Conservation (phyloP, 2,113 vertebrate genomes). For the Gracilinanus agilis region DNA sequence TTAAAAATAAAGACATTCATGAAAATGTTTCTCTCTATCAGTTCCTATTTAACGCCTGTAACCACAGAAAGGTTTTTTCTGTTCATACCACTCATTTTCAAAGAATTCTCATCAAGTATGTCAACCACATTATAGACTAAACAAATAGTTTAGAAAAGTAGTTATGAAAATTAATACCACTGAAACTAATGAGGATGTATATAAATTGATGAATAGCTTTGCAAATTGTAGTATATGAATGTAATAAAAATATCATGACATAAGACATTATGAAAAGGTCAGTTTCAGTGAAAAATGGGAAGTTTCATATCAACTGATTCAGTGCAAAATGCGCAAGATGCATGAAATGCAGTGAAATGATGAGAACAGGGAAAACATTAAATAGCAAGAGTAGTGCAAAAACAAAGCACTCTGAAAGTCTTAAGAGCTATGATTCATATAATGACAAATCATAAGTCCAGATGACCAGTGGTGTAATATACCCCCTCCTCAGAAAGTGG, state of each 20-base stretch:
- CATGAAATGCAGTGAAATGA: neutral
- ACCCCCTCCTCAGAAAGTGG: neutral
- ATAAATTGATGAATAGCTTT: neutral
- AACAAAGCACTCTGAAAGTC: neutral
- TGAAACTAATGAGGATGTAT: neutral
- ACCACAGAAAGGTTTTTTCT: constrained; percentile 3
- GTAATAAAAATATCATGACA: neutral
- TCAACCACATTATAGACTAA: constrained; percentile 5
- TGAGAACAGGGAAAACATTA: neutral
- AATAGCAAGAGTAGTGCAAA: neutral
- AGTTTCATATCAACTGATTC: neutral
- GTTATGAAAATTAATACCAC: neutral
- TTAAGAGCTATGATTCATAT: neutral
- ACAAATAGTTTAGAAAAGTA: constrained; percentile 30
- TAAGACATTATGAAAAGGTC: neutral
- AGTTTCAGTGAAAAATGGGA: neutral
- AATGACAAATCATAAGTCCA: neutral
- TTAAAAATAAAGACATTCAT: constrained; percentile 15
- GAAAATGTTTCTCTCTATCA: neutral
- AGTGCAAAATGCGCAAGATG: neutral
- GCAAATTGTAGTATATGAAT: neutral
- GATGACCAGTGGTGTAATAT: neutral
- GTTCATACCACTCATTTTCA: constrained; percentile 1
- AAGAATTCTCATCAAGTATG: neutral
- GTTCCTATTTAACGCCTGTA: neutral